Conservation (phyloP, 1,140 invertebrate species). For the Aphaenogaster floridana region DNA sequence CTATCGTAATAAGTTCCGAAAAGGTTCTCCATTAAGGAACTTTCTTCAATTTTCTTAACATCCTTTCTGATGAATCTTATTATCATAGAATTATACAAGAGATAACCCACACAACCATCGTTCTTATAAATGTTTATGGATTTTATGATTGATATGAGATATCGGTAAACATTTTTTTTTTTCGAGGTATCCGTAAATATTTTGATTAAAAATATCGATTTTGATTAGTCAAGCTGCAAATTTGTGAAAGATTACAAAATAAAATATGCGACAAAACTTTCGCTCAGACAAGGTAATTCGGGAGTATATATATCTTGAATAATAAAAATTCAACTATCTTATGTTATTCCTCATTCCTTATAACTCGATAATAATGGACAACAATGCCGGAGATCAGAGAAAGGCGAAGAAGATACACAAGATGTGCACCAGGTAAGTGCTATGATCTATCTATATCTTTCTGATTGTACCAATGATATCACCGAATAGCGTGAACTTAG, state of each 20-base stretch:
- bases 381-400: neutral
- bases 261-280: neutral
- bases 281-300: neutral
- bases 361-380: neutral
- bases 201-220: conserved; percentile 14
- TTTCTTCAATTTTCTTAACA: neutral
- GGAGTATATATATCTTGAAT: neutral
- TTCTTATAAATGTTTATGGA: neutral
- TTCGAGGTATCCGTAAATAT: conserved; percentile 4
- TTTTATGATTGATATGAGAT: neutral
- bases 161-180: neutral
- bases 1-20: neutral
- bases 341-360: neutral
- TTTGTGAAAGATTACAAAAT: neutral
- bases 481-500: neutral
- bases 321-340: conserved; percentile 1
- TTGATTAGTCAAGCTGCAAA: neutral
- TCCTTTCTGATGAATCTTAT: neutral
- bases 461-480: neutral
- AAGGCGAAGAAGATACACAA: neutral
- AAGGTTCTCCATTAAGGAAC: neutral
- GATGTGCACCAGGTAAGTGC: conserved; percentile 29
- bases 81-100: neutral
- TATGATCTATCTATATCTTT: neutral
- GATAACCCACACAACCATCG: neutral